A percentile compares a stretch with the other conserved stretches of the same genome.
Conservation (phyloP, 2,113 vertebrate species). For the Nyctereutes procyonoides region DNA sequence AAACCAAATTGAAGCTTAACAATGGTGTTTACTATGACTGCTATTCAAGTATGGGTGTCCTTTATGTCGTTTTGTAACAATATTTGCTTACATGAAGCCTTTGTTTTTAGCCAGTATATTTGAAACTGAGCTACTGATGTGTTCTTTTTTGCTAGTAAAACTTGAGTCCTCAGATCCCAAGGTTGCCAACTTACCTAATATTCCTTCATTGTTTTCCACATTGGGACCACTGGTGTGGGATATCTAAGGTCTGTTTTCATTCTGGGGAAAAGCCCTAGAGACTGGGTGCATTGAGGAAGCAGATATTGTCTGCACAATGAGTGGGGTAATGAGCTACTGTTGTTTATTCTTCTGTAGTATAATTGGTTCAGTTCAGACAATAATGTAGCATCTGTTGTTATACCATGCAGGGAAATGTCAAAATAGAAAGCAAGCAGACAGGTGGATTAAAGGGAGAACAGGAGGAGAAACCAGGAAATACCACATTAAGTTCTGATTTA, state of each 20-base stretch:
- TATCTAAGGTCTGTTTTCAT: slow-evolving; percentile 84
- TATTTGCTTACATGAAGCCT: slow-evolving; percentile 86
- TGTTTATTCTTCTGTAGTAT: slow-evolving; percentile 98
- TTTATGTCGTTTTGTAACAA: slow-evolving; percentile 84
- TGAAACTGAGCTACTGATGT: slow-evolving; percentile 84
- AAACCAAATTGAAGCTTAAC: slow-evolving; percentile 86
- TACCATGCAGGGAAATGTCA: slow-evolving; percentile 94
- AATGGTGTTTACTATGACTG: slow-evolving; percentile 86
- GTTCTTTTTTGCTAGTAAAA: slow-evolving; percentile 80
- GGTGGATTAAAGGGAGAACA: slow-evolving; percentile 82
- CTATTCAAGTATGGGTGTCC: slow-evolving; percentile 84
- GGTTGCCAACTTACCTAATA: slow-evolving; percentile 79
- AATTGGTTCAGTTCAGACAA: slow-evolving; percentile 98
- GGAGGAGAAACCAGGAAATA: slow-evolving; percentile 57
- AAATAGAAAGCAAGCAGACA: slow-evolving; percentile 90
- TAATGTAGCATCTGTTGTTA: slow-evolving; percentile 97
- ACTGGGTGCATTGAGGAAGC: slow-evolving; percentile 80
- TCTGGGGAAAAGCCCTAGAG: slow-evolving; percentile 78
- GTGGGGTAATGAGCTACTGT: slow-evolving; percentile 97
- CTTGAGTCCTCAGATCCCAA: slow-evolving; percentile 79
- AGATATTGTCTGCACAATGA: slow-evolving; percentile 87
- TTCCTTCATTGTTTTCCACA: slow-evolving; percentile 83
- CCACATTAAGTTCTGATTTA: slow-evolving; percentile 66
- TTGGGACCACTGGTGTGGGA: slow-evolving; percentile 76
- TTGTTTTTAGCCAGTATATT: slow-evolving; percentile 83